Evolutionary conservation across 1,140 invertebrate genomes (phyloP).

Genomic region (Hormaphis cornu): DNA sequence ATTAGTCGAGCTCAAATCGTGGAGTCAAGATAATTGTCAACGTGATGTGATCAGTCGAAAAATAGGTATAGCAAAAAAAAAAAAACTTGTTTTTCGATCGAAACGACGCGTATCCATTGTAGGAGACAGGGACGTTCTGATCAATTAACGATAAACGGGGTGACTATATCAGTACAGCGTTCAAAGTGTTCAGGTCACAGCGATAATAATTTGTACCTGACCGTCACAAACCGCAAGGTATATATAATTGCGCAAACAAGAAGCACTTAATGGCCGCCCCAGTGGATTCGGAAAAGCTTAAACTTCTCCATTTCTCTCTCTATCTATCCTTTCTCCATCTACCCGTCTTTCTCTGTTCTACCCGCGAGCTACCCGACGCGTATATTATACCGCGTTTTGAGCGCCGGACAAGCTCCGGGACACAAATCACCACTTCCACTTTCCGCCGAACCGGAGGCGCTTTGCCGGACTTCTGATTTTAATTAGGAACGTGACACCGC

Average conservation of each 20-base stretch:
- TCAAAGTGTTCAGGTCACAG: too few species aligned
- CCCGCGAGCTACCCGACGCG: too few species aligned
- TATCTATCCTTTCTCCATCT: neutral
- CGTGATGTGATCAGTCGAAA: too few species aligned
- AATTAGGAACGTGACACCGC: slow-evolving; percentile 26
- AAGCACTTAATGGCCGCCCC: neutral
- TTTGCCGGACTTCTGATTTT: slow-evolving; percentile 11
- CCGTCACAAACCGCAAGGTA: neutral
- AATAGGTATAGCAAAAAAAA: too few species aligned
- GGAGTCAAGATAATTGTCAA: too few species aligned
- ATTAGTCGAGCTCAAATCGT: too few species aligned
- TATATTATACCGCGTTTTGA: neutral
- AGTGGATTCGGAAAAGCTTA: neutral
- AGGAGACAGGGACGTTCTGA: neutral
- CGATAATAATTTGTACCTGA: too few species aligned
- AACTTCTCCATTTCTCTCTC: neutral
- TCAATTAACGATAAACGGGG: neutral
- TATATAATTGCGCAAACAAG: neutral
- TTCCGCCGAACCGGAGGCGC: too few species aligned
- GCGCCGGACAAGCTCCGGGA: neutral
- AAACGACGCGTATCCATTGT: neutral
- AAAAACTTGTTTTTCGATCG: too few species aligned
- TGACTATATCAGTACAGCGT: too few species aligned
- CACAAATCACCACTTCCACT: slow-evolving; percentile 22
- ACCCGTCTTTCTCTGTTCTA: neutral